Conservation (phyloP, 2,113 vertebrate genomes). For the Callopanchax toddi region DNA sequence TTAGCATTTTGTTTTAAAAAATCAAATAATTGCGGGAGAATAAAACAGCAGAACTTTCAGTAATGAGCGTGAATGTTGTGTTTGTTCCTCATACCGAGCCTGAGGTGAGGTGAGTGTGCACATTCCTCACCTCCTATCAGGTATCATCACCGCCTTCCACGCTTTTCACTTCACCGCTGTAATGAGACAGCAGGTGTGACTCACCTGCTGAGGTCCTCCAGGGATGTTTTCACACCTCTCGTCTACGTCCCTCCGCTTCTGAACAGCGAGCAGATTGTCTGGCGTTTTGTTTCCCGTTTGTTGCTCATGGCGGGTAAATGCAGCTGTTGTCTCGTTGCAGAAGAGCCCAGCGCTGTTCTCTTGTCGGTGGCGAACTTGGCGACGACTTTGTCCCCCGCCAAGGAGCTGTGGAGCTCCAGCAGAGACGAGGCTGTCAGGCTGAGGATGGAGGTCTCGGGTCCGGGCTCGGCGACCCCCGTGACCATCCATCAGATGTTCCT, state of each 20-base stretch:
- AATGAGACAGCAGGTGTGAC: neutral
- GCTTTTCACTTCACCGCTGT: neutral
- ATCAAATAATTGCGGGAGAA: too few relatives aligned
- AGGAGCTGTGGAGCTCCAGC: constrained; percentile 67
- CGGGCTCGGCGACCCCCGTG: constrained; percentile 69
- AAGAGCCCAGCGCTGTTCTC: constrained; percentile 33
- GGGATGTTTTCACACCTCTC: constrained; percentile 9
- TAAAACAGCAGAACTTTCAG: too few relatives aligned
- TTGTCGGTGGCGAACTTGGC: neutral
- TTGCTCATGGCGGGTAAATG: constrained; percentile 50
- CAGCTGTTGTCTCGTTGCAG: constrained; percentile 44
- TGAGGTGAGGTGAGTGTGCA: constrained; percentile 9
- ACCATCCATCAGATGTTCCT: constrained; percentile 80
- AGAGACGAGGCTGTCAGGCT: constrained; percentile 72
- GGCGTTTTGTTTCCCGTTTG: neutral
- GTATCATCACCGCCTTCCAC: neutral
- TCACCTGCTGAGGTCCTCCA: neutral
- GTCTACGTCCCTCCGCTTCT: neutral
- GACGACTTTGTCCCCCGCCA: constrained; percentile 60
- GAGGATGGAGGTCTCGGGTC: constrained; percentile 69
- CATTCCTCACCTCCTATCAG: constrained; percentile 42
- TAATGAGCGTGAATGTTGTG: too few relatives aligned
- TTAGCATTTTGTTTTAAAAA: too few relatives aligned
- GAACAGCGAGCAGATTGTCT: neutral
- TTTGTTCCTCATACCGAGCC: constrained; percentile 9